phyloP scores from a whole-genome alignment of 1,140 invertebrate genomes.

The Pteromalus puparum region DNA sequence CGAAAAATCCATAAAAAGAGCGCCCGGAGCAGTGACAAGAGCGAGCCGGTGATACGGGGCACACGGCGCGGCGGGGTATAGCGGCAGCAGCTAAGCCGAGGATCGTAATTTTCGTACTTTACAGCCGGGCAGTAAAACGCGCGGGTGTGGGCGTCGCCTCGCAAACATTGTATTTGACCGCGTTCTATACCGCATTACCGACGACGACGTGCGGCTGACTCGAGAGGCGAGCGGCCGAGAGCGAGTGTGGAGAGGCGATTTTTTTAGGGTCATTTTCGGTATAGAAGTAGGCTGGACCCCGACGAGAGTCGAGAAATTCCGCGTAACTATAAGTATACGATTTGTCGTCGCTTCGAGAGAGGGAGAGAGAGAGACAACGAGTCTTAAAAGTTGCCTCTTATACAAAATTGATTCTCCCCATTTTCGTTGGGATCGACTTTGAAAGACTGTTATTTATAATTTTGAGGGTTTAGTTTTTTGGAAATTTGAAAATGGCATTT shows the following conservation, averaged over 20 bases:
- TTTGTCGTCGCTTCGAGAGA: conserved; percentile 14
- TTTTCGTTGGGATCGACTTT: neutral
- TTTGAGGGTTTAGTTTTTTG: neutral
- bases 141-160: conserved; percentile 63
- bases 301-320: neutral
- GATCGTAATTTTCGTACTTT: conserved; percentile 70
- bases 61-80: too few species aligned
- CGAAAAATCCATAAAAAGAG: conserved; percentile 33
- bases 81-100: conserved; percentile 24
- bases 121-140: conserved; percentile 67
- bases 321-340: neutral
- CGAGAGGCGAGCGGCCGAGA: neutral
- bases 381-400: neutral
- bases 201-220: neutral
- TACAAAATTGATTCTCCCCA: neutral
- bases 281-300: neutral
- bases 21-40: conserved; percentile 68
- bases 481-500: neutral
- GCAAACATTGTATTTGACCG: conserved; percentile 67
- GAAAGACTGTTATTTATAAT: neutral
- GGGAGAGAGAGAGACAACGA: neutral
- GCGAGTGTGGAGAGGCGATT: conserved; percentile 2
- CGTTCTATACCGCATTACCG: conserved; percentile 59
- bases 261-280: neutral
- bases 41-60: conserved; percentile 30